Base-by-base conservation (phyloP, 2,888 invertebrate genomes). In the Plagiodera versicolora region DNA sequence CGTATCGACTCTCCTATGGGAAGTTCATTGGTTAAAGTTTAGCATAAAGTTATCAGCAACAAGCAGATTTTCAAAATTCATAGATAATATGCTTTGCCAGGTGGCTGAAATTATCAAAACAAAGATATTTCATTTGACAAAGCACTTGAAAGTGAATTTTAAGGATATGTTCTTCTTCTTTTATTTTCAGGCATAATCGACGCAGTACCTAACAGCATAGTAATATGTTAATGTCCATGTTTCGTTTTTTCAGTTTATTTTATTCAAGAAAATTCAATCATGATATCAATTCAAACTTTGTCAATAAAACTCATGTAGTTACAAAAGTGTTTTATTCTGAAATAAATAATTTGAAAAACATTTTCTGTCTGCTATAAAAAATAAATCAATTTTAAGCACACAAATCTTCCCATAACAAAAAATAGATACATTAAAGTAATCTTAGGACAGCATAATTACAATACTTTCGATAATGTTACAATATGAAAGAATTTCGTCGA, bases 361-460 rank as follows among this genome's bases (percentile, higher is more conserved):
- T 54, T 44, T 51, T 45, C 55, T 44, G 49, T 57, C 35, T 47
- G 52, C 35, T 53, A 56, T 39, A 56, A 56, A 51, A 58, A 18
- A 55, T 50, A 45, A 50, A 32, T 45, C 44, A 39, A 54, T 44
- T 20, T 58, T 46, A 61, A 61, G 61, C 58, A 49, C 44, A 58
- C 55, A 55, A 58, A 61, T 53, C 46, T 51, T 11, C 39, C 48
- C 56, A 61, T 51, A 54, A 54, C 51, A 47, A 61, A 46, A 56
- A 61, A 32, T 32, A 61, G 58, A 58, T 61, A 58, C 14, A 24
- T 61, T 58, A 32, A 20, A 58, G 48, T 11, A 45, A 52, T 58
- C 58, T 61, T 51, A 46, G 55, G 61, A 61, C 61, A 61, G 60
- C 60, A 52, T 56, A 60, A 46, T 48, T 60, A 60, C 51, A 56